These are phyloP conservation scores for Aurelia aurita complex sp. Pacific DNA, from an alignment of 30 jellyfish, hydroid and myxozoan genomes.

Conservation along the genomic window DNA sequence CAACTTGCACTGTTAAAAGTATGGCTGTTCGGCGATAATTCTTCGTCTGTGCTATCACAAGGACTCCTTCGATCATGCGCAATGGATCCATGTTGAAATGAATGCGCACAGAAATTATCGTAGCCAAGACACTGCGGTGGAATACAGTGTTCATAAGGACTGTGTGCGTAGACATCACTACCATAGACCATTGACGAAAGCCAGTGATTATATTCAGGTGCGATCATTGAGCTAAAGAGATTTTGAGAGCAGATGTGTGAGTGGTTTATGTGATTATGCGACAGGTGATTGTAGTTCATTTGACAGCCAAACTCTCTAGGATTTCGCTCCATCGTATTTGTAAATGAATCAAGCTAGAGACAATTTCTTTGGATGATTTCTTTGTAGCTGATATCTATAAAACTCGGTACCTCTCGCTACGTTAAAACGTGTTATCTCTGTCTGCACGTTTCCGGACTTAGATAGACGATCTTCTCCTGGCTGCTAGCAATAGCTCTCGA, in stretches of 20 bases:
- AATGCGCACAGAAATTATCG: constrained; percentile 2
- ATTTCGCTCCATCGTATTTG: no score
- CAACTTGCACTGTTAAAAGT: constrained; percentile 2
- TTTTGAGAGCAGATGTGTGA: constrained; percentile 53
- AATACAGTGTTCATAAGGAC: constrained; percentile 8
- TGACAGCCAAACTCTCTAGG: constrained; percentile 42
- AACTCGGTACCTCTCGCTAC: no score
- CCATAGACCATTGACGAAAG: constrained; percentile 42
- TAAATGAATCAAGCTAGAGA: no score
- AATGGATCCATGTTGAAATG: background rate
- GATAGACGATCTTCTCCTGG: no score
- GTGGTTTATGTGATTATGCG: constrained; percentile 21
- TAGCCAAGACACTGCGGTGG: constrained; percentile 17
- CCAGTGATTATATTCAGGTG: constrained; percentile 39
- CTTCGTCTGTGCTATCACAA: constrained; percentile 7
- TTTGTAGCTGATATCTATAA: no score
- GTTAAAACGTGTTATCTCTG: no score
- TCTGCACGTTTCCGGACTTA: no score
- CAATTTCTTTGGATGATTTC: no score
- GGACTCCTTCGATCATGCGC: constrained; percentile 6
- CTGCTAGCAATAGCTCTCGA: no score
- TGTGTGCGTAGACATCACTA: constrained; percentile 17
- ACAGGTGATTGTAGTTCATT: constrained; percentile 46
- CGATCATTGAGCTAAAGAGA: constrained; percentile 2
- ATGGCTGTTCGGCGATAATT: background rate